Percentiles rank a stretch among this genome's conserved stretches.
These are phyloP conservation scores for Nasonia vitripennis DNA, from an alignment of 1,140 invertebrate species.

Conservation along the genomic window DNA sequence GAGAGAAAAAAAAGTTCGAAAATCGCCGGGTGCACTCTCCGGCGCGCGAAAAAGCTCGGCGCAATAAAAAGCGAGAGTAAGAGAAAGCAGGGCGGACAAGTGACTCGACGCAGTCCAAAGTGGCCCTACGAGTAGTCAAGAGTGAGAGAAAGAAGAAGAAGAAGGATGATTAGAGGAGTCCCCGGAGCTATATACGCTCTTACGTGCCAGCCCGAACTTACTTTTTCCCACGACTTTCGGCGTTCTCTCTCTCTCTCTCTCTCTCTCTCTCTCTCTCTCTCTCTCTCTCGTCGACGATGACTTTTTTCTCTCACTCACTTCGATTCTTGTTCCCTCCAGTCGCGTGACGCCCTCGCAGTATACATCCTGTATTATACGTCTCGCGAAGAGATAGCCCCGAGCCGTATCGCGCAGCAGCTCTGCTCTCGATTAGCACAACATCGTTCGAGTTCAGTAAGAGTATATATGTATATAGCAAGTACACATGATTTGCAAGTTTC, in stretches of 20 bases:
- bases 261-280: not conserved
- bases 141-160: constrained; percentile 23
- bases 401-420: not conserved
- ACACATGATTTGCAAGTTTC: not conserved
- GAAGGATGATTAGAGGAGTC: constrained; percentile 36
- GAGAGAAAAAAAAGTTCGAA: not conserved
- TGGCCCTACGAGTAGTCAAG: not conserved
- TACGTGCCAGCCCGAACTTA: not conserved
- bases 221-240: constrained; percentile 45
- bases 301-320: constrained; percentile 25
- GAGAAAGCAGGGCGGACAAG: not conserved
- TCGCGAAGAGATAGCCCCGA: not conserved
- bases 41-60: not conserved
- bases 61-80: not conserved
- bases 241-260: not conserved
- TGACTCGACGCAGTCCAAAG: constrained; percentile 1
- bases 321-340: not conserved
- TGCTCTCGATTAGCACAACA: not conserved
- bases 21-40: not conserved
- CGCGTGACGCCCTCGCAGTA: constrained; percentile 27
- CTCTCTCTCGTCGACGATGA: constrained; percentile 16
- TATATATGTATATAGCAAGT: not conserved
- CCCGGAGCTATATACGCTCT: not conserved
- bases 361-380: too few relatives aligned
- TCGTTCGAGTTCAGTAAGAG: not conserved